Evolutionary conservation across 2,797 vertebrate species (phyloP), one percentile per base, ranked within the genome.

Genomic region (Tragopan temminckii): DNA sequence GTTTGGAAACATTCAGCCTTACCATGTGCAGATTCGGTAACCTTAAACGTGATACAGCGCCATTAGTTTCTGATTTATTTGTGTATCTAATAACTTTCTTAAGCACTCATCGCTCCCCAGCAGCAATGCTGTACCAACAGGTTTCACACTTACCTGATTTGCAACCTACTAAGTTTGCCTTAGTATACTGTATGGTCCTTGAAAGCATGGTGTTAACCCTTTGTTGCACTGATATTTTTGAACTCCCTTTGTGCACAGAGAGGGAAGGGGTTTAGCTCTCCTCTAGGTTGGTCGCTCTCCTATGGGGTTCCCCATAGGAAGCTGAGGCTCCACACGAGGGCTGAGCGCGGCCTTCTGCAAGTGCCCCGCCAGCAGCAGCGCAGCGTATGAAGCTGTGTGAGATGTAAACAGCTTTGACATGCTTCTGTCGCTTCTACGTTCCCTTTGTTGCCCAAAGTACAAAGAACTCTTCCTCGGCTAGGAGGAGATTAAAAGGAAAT

Each of bases 381-480:
- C 50, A 0, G 1, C 16, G 42, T 4, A 19, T 5, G 36, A 77
- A 68, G 69, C 62, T 42, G 31, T 46, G 15, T 42, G 63, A 64
- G 83, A 46, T 3, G 3, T 78, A 72, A 95, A 89, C 77, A 93
- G 76, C 88, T 96, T 72, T 91, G 80, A 95, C 79, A 15, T 80
- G 68, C 63, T 84, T 64, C 92, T 96, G 83, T 92, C 91, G 85
- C 57, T 88, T 80, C 79, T 48, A 3, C 19, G 48, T 91, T 89
- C 67, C 85, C 80, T 92, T 92, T 93, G 81, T 95, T 95, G 83
- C 38, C 52, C 93, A 45, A 79, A 86, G 52, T 91, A 93, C 80
- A 90, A 90, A 95, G 85, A 86, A 43, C 68, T 86, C 50, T 67
- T 93, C 82, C 70, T 86, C 31, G 21, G 46, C 68, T 82, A 27